phyloP scores from a whole-genome alignment of 2,888 invertebrate species.

The Galerucella pusilla region DNA sequence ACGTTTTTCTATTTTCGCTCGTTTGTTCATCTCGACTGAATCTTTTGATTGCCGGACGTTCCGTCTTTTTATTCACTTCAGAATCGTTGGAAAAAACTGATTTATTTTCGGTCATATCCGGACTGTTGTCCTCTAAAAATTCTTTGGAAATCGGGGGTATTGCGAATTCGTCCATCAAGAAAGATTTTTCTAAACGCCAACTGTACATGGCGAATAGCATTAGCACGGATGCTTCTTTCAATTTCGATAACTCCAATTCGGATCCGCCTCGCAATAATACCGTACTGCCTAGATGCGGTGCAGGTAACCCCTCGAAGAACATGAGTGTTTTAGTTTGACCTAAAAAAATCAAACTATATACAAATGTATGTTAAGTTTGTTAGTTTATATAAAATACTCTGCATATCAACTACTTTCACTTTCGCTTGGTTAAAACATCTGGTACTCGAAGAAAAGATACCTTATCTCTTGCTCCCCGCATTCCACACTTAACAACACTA shows the following conservation, averaged over 20 bases:
- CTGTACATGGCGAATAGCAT: constrained; percentile 90
- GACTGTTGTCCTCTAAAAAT: constrained; percentile 64
- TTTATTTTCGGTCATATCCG: constrained; percentile 49
- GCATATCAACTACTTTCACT: no score
- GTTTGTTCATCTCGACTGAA: constrained; percentile 32
- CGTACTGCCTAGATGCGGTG: constrained; percentile 86
- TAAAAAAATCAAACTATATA: constrained; percentile 53
- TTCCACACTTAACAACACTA: no score
- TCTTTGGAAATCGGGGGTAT: constrained; percentile 73
- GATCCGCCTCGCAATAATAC: constrained; percentile 85
- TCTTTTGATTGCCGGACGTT: constrained; percentile 57
- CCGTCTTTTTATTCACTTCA: constrained; percentile 27
- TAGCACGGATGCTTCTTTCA: constrained; percentile 85
- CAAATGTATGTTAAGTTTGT: no score
- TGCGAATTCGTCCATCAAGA: constrained; percentile 88
- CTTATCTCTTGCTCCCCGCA: no score
- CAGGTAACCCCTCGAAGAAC: constrained; percentile 92
- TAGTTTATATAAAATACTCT: no score
- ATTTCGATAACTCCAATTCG: constrained; percentile 77
- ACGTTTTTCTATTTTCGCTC: constrained; percentile 63
- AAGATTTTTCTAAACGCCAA: constrained; percentile 91
- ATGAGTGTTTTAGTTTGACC: constrained; percentile 85
- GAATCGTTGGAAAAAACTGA: constrained; percentile 14
- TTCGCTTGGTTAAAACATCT: no score
- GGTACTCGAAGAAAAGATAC: no score